Base-by-base conservation (phyloP, 2,888 invertebrate genomes). In the Temnothorax ravouxi region DNA sequence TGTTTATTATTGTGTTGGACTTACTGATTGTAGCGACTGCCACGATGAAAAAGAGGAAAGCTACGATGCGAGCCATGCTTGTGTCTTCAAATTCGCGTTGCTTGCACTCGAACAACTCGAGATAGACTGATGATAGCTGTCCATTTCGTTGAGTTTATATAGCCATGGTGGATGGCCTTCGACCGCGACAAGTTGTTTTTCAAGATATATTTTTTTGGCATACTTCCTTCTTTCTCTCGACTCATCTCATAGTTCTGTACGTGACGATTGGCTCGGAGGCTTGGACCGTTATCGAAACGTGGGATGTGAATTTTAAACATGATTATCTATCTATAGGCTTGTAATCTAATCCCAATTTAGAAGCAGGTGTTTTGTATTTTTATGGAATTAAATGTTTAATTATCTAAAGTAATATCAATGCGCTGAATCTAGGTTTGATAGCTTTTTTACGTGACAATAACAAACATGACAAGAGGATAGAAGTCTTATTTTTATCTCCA, bases 1-100 rank as follows among this genome's bases (percentile, higher is more conserved):
- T 4, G 13, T 61, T 44, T 47, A 62, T 34, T 29, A 11, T 34
- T 50, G 11, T 56, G 38, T 44, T 21, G 15, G 1, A 89, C 89
- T 89, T 76, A 89, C 89, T 62, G 50, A 69, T 62, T 52, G 38
- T 72, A 4, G 29, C 84, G 11, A 89, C 21, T 18, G 79, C 85
- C 29, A 84, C 85, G 64, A 88, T 38, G 59, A 89, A 25, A 0
- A 89, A 6, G 44, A 89, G 47, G 18, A 86, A 25, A 38, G 74
- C 21, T 13, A 56, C 25, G 2, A 44, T 67, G 9, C 89, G 89
- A 18, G 83, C 44, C 89, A 89, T 89, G 64, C 15, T 64, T 76
- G 29, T 50, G 8, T 50, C 50, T 71, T 59, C 34, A 41, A 34
- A 18, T 76, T 56, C n/a, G 4, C 18, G 11, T 77, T n/a, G 34